Evolutionary conservation across 2,113 vertebrate species (phyloP).

Genomic region (Corythaixoides concolor): DNA sequence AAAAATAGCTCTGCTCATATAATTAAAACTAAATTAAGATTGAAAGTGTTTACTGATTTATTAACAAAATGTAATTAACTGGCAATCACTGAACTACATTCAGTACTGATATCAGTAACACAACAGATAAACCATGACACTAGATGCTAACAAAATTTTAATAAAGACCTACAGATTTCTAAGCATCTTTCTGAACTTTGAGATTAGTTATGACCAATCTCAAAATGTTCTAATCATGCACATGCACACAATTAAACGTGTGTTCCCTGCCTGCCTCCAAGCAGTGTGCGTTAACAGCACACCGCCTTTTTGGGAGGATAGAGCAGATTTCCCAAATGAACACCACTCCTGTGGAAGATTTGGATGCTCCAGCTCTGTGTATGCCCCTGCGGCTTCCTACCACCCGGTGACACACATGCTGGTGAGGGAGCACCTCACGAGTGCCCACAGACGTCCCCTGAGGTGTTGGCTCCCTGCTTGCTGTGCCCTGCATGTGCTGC

Average conservation of each 20-base stretch:
- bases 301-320: rapidly evolving
- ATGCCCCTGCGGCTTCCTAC: not conserved
- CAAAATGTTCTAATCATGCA: not conserved
- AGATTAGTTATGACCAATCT: not conserved
- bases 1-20: not conserved
- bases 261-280: not conserved
- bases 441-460: rapidly evolving
- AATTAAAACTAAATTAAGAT: not conserved
- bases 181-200: not conserved
- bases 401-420: not conserved
- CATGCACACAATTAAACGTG: not conserved
- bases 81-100: not conserved
- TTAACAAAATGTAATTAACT: not conserved
- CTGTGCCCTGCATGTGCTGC: rapidly evolving
- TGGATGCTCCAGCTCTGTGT: not conserved
- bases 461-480: not conserved
- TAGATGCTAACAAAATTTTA: not conserved
- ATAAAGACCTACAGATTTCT: not conserved
- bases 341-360: not conserved
- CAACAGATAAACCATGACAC: not conserved
- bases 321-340: not conserved
- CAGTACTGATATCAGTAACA: not conserved
- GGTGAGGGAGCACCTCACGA: not conserved
- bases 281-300: not conserved
- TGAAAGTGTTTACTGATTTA: not conserved